Evolutionary conservation across 2,888 invertebrate genomes (phyloP), one percentile per base, ranked within the genome.

Genomic region (Blastobasis lacticolella): DNA sequence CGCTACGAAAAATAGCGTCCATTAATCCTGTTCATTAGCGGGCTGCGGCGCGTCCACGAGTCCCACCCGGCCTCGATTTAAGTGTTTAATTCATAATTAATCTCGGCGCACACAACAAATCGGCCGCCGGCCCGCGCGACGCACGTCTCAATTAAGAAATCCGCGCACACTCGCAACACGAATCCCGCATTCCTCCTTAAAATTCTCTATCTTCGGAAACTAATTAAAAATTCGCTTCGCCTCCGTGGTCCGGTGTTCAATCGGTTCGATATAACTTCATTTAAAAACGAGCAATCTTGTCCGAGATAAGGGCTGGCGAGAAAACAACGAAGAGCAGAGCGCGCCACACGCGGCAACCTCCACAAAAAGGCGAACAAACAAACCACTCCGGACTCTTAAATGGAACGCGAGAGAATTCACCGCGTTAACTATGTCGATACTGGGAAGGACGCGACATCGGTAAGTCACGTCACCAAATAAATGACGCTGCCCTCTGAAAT

Each of bases 271-370:
- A 87, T 88, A 87, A 87, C 88, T 88, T 88, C 84, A 88, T 88
- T 87, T 86, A 85, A 85, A 88, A 84, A 86, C 81, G 83, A 83
- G 84, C 84, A 84, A 86, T 86, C 86, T 87, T 86, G 87, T 85
- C 77, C 67, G 72, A 83, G 86, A 87, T 86, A 87, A 88, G 81
- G 63, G 67, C 77, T 81, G 81, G 81, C 73, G 83, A 85, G 87
- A 85, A 85, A 86, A 87, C 86, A 85, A 86, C 86, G 82, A 86
- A 85, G 81, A 86, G 78, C 80, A 75, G 71, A 70, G 75, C 73
- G 78, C 83, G 83, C 80, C 85, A 81, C 85, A 83, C 84, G 82
- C 74, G 68, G 66, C 73, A 69, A 65, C 10, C 73, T 63, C 56
- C 57, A 77, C 76, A 82, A 84, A 81, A 84, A 77, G 76, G 78